Conservation (phyloP, 2,797 vertebrate species). For the Acanthiza pusilla region DNA sequence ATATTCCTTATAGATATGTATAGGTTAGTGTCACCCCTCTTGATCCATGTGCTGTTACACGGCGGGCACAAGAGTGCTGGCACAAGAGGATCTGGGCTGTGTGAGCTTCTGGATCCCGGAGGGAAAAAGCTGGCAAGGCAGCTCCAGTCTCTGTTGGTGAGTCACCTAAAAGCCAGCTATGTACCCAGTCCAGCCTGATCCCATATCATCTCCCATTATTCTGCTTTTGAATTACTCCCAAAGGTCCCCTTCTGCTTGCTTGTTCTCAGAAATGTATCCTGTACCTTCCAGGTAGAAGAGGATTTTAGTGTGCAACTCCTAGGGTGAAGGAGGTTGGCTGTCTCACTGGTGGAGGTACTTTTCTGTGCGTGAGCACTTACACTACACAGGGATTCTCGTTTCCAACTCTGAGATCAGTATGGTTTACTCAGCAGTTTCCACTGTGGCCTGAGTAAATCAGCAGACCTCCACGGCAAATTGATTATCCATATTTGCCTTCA, state of each 20-base stretch:
- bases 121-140: neutral
- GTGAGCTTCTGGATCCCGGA: neutral
- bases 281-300: neutral
- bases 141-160: neutral
- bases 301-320: neutral
- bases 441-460: neutral
- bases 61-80: neutral
- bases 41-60: neutral
- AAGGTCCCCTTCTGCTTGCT: neutral
- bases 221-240: neutral
- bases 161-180: neutral
- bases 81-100: neutral
- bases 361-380: neutral
- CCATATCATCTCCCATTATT: neutral
- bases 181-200: neutral
- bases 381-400: fast-evolving
- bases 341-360: neutral
- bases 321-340: neutral
- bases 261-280: neutral
- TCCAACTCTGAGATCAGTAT: neutral
- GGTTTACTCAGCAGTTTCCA: neutral
- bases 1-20: neutral
- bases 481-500: neutral
- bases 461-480: neutral
- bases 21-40: neutral